Percentiles rank a stretch among this genome's conserved stretches.
Evolutionary conservation across 2,888 invertebrate species (phyloP).

Genomic region (Epirrhoe alternata): DNA sequence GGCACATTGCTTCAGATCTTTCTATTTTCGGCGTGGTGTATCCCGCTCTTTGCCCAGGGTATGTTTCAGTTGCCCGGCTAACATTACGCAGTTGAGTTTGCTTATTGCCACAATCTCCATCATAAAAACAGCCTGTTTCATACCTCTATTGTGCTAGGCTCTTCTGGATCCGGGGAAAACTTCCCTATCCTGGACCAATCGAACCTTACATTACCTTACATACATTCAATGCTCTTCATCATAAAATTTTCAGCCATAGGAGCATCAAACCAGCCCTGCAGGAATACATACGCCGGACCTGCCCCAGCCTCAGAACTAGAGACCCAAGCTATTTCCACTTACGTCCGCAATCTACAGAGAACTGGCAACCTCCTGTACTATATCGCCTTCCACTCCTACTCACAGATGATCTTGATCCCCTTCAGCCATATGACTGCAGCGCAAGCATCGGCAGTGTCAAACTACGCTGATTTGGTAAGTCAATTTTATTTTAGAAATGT

Average conservation of each 20-base stretch:
- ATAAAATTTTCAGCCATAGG: conserved; percentile 54
- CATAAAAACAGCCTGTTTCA: too few species aligned
- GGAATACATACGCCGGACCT: conserved; percentile 80
- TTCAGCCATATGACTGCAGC: conserved; percentile 66
- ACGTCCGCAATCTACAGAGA: conserved; percentile 57
- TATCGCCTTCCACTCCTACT: conserved; percentile 84
- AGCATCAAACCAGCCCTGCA: conserved; percentile 71
- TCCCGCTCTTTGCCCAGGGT: too few species aligned
- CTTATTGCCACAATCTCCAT: too few species aligned
- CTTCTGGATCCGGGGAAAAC: too few species aligned
- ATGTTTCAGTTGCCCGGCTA: too few species aligned
- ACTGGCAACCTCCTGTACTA: conserved; percentile 69
- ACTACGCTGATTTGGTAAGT: conserved; percentile 70
- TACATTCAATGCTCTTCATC: neutral
- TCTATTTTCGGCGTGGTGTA: too few species aligned
- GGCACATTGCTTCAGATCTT: too few species aligned
- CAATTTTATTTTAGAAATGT: neutral
- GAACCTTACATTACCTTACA: too few species aligned
- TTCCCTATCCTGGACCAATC: too few species aligned
- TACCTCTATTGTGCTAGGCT: too few species aligned
- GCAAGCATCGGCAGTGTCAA: conserved; percentile 57
- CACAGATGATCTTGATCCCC: conserved; percentile 79
- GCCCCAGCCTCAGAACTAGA: conserved; percentile 81
- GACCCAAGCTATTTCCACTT: conserved; percentile 65
- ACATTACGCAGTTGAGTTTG: too few species aligned